Base-by-base conservation (phyloP, 35 echinoderm and acorn worm species). In the Apostichopus californicus region DNA sequence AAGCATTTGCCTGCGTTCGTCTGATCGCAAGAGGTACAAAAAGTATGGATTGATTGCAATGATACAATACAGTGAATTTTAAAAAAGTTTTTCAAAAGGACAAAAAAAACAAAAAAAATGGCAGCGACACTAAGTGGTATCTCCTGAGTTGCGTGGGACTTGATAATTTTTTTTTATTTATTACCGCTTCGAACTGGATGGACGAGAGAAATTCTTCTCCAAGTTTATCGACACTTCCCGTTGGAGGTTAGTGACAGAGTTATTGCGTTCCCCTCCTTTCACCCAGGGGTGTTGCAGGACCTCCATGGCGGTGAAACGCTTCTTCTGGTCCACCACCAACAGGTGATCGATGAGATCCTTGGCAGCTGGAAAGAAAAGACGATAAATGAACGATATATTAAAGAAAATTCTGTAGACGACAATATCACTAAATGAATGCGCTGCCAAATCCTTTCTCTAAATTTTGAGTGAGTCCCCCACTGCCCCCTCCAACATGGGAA, bases 281-380 rank as follows among this genome's bases (percentile, higher is more conserved):
- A 99, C 92, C 97, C 97, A 99, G 5, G 95, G 93, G 73, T 99
- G 97, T 28, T 94, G 60, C 4, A 99, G 77, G 10, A 99, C 93
- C 81, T 96, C 93, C 14, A 91, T 46, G 0, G 97, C 95, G 3
- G 81, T 99, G 88, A 90, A 99, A 15, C 97, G 95, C 24, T 93
- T 93, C 77, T 81, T 91, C 63, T 88, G 72, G 54, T 96, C 80
- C 0, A 99, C 97, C 0, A 99, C 93, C 13, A 99, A 57, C 1
- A 99, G 88, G 82, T 96, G 97, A 80, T 99, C 91, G 23, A 99
- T 99, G 13, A 99, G 90, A 55, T 99, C 97, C 90, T 94, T 96
- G 77, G 97, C 97, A 93, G 86, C 95, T 99, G 92, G 12, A 93
- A 34, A 20, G 34, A 4, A 46, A 3, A 46, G 34, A 0, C 34